These are phyloP conservation scores for Gerris buenoi DNA, from an alignment of 1,140 invertebrate genomes.

Conservation along the genomic window DNA sequence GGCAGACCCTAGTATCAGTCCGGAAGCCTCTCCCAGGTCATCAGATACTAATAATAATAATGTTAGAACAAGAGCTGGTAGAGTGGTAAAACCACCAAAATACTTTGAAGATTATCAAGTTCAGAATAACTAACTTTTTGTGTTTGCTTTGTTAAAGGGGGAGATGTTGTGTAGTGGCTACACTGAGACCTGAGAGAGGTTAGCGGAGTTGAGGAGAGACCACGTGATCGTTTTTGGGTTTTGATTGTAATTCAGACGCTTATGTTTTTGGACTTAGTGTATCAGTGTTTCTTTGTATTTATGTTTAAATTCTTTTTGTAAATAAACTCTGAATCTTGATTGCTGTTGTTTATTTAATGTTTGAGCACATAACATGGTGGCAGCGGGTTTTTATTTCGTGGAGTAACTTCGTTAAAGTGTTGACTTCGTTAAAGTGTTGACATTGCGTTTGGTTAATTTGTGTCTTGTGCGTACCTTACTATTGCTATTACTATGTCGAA, in stretches of 20 bases:
- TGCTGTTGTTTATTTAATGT: too few relatives aligned
- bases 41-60: neutral
- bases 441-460: too few relatives aligned
- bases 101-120: neutral
- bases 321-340: too few relatives aligned
- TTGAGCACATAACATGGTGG: constrained; percentile 3
- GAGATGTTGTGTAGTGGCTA: neutral
- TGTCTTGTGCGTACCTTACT: neutral
- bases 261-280: too few relatives aligned
- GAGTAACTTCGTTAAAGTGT: too few relatives aligned
- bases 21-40: neutral
- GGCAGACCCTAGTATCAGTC: neutral
- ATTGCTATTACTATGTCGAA: neutral
- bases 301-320: too few relatives aligned
- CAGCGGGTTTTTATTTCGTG: constrained; percentile 1
- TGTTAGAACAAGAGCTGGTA: neutral
- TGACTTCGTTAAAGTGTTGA: too few relatives aligned
- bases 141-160: neutral
- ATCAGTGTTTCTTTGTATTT: too few relatives aligned
- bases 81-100: neutral
- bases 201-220: too few relatives aligned
- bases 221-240: too few relatives aligned
- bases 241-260: too few relatives aligned
- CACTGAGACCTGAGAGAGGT: neutral
- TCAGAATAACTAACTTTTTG: neutral